Conservation (phyloP, 2,888 invertebrate species). For the Trichopoda pennipes region DNA sequence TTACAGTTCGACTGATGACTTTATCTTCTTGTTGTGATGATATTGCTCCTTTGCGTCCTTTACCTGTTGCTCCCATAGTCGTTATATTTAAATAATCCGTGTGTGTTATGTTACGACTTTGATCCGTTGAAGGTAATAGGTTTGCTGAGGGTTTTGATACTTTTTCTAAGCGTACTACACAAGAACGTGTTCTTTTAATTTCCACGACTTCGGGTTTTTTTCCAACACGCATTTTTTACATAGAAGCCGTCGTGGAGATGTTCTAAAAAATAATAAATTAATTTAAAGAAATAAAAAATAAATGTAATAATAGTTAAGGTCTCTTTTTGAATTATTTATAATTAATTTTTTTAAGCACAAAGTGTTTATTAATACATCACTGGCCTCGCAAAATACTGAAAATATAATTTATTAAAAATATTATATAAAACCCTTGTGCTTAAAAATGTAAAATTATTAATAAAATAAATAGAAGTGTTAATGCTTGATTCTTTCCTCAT, state of each 20-base stretch:
- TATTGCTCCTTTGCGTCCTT: conserved; percentile 26
- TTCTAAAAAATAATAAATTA: conserved; percentile 28
- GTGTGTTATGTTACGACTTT: neutral
- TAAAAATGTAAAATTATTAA: too few relatives aligned
- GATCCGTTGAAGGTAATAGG: conserved; percentile 26
- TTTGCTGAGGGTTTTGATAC: conserved; percentile 67
- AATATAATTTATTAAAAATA: too few relatives aligned
- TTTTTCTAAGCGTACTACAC: conserved; percentile 78
- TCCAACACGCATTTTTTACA: conserved; percentile 78
- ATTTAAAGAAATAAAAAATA: neutral
- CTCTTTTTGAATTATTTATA: too few relatives aligned
- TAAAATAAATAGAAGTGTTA: too few relatives aligned
- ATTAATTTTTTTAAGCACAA: too few relatives aligned
- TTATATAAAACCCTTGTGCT: too few relatives aligned
- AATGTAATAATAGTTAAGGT: too few relatives aligned
- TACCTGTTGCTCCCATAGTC: conserved; percentile 44
- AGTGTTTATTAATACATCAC: too few relatives aligned
- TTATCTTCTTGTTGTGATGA: conserved; percentile 44
- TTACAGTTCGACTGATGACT: conserved; percentile 14
- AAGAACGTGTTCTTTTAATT: conserved; percentile 77
- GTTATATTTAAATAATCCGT: conserved; percentile 3
- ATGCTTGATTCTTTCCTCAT: too few relatives aligned
- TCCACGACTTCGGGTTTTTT: conserved; percentile 73
- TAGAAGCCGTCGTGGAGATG: conserved; percentile 28
- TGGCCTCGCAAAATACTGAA: too few relatives aligned